Conservation (phyloP, 2,888 invertebrate genomes). For the Scaeva pyrastri region DNA sequence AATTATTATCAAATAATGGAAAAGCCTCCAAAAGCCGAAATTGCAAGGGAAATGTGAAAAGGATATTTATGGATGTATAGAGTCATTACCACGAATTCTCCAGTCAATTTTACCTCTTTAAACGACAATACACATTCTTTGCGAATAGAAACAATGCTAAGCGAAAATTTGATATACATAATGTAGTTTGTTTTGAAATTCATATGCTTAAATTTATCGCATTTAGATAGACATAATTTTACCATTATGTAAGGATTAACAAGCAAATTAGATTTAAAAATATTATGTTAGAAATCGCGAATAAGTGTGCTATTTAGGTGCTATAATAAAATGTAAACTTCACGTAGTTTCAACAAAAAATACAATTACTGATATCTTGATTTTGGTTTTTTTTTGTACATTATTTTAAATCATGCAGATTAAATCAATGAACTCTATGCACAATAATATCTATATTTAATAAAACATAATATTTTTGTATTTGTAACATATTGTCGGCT, state of each 20-base stretch:
- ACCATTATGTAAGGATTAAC: slow-evolving; percentile 30
- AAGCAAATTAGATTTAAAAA: slow-evolving; percentile 32
- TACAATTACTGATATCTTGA: slow-evolving; percentile 5
- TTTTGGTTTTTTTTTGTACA: not conserved
- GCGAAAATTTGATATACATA: slow-evolving; percentile 13
- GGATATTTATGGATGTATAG: not conserved
- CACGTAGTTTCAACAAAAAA: slow-evolving; percentile 37
- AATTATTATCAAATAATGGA: slow-evolving; percentile 66
- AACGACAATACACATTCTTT: slow-evolving; percentile 64
- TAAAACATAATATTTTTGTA: no score
- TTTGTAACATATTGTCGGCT: no score
- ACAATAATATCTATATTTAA: no score
- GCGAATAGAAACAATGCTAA: slow-evolving; percentile 35
- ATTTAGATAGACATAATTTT: slow-evolving; percentile 52
- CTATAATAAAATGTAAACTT: slow-evolving; percentile 30
- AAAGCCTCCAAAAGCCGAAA: not conserved
- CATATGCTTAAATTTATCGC: slow-evolving; percentile 11
- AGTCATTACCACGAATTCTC: slow-evolving; percentile 13
- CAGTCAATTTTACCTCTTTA: slow-evolving; percentile 50
- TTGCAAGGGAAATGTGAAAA: not conserved
- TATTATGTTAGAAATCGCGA: slow-evolving; percentile 28
- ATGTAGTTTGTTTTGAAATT: not conserved
- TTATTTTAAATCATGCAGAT: no score
- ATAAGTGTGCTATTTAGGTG: slow-evolving; percentile 47
- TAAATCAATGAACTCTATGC: no score